phyloP scores from a whole-genome alignment of 2,888 invertebrate species.

The Pristionchus arcanus region DNA sequence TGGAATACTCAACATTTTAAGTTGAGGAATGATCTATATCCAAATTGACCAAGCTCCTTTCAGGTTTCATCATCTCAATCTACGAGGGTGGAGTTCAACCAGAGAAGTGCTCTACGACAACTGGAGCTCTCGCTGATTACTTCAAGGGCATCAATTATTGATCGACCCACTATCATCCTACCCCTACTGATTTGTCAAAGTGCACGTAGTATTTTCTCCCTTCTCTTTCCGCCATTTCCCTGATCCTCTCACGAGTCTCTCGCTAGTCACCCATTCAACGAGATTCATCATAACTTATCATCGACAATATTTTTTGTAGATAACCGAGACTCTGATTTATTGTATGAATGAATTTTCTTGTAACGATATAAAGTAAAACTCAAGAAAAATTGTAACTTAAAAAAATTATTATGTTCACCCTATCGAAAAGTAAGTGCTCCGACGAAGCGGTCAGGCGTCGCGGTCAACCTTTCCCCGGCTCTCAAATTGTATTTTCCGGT shows the following conservation, averaged over 20 bases:
- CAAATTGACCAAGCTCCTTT: slow-evolving; percentile 52
- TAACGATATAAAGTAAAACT: not conserved
- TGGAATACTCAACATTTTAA: not conserved
- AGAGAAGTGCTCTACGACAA: slow-evolving; percentile 77
- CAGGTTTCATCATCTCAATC: slow-evolving; percentile 78
- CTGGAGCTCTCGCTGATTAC: slow-evolving; percentile 79
- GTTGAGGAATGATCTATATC: not conserved
- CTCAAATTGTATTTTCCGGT: no score
- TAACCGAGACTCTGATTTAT: not conserved
- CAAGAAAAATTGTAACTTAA: not conserved
- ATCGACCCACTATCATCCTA: slow-evolving; percentile 47
- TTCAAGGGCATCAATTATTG: slow-evolving; percentile 77
- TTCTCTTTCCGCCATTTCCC: slow-evolving; percentile 21
- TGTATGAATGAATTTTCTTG: not conserved
- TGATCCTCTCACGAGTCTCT: slow-evolving; percentile 30
- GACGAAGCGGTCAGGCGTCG: no score
- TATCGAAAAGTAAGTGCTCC: no score
- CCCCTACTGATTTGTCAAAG: not conserved
- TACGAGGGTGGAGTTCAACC: slow-evolving; percentile 79
- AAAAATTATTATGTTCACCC: no score
- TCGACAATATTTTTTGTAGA: slow-evolving; percentile 17
- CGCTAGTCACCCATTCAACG: slow-evolving; percentile 23
- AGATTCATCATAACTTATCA: slow-evolving; percentile 45
- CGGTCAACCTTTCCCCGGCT: no score
- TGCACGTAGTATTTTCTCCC: slow-evolving; percentile 9